phyloP scores from a whole-genome alignment of 2,888 invertebrate genomes.

The Calliscelio sp. region DNA sequence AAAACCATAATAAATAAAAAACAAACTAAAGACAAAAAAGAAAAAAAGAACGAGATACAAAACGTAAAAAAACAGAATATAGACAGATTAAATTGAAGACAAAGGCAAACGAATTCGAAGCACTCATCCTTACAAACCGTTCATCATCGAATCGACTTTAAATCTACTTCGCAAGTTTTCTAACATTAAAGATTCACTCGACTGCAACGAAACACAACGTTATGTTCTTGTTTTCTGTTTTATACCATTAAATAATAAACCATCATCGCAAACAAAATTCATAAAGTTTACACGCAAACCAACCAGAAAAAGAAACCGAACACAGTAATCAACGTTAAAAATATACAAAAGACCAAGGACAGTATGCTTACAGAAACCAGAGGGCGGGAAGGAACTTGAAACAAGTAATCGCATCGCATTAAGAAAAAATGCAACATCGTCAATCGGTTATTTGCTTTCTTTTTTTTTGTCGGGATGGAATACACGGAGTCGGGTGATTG shows the following conservation, averaged over 20 bases:
- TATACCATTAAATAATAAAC: slow-evolving; percentile 31
- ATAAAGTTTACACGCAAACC: slow-evolving; percentile 34
- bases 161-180: slow-evolving; percentile 29
- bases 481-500: slow-evolving; percentile 28
- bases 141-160: slow-evolving; percentile 34
- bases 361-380: slow-evolving; percentile 10
- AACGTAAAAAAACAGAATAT: slow-evolving; percentile 9
- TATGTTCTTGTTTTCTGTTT: no score
- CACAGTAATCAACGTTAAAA: slow-evolving; percentile 35
- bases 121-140: slow-evolving; percentile 18
- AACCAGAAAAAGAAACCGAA: slow-evolving; percentile 27
- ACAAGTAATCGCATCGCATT: slow-evolving; percentile 25
- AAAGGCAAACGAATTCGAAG: not conserved
- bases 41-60: no score
- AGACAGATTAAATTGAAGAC: not conserved
- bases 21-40: slow-evolving; percentile 5
- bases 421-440: slow-evolving; percentile 46
- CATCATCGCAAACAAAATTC: slow-evolving; percentile 25
- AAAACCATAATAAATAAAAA: no score
- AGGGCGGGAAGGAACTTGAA: slow-evolving; percentile 38
- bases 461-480: no score
- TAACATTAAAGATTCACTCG: slow-evolving; percentile 47
- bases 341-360: slow-evolving; percentile 44
- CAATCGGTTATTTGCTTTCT: no score
- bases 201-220: slow-evolving; percentile 26